Conservation (phyloP, 2,797 vertebrate genomes). For the Leptodactylus fallax region DNA sequence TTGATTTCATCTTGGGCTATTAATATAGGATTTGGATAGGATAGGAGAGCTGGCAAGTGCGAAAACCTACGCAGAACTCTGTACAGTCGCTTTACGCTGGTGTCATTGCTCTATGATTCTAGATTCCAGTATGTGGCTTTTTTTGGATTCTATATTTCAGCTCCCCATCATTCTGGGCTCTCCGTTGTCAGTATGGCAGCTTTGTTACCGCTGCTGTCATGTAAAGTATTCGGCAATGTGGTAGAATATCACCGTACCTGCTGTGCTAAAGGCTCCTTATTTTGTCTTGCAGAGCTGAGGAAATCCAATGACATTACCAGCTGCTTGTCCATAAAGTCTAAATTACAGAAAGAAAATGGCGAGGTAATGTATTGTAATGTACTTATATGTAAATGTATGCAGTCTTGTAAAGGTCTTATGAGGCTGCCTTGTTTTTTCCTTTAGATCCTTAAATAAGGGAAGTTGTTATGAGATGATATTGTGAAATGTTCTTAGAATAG, state of each 20-base stretch:
- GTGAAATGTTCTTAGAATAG: not conserved
- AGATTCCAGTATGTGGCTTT: not conserved
- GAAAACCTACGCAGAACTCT: not conserved
- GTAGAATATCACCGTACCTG: not conserved
- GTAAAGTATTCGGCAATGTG: not conserved
- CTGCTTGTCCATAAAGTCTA: constrained; percentile 87
- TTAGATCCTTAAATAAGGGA: not conserved
- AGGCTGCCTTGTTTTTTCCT: not conserved
- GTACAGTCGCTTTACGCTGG: not conserved
- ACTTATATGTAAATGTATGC: not conserved
- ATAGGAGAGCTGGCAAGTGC: not conserved
- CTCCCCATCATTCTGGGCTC: not conserved
- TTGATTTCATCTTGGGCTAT: not conserved
- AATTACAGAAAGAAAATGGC: constrained; percentile 86
- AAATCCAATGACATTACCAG: constrained; percentile 84
- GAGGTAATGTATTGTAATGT: constrained; percentile 75
- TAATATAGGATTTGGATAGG: not conserved
- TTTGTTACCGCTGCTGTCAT: not conserved
- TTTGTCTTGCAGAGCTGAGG: constrained; percentile 81
- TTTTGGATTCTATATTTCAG: not conserved
- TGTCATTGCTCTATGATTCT: not conserved
- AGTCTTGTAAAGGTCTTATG: not conserved
- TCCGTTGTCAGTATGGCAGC: not conserved
- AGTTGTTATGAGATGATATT: not conserved
- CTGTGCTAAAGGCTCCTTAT: not conserved